phyloP scores from a whole-genome alignment of 2,113 vertebrate genomes.

The Protomyctophum bolini region DNA sequence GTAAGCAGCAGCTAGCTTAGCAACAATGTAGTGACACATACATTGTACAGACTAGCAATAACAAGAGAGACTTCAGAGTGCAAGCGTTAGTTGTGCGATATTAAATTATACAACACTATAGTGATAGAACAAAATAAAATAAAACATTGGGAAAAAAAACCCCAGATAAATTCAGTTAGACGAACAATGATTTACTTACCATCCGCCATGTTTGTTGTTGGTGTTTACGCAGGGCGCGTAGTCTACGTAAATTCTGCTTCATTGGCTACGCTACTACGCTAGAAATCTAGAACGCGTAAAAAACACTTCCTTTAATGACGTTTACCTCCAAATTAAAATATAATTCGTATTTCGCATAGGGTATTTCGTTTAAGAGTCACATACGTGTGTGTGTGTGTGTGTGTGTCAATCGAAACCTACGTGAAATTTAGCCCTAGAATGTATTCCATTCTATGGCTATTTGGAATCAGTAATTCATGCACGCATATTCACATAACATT shows the following conservation, averaged over 20 bases:
- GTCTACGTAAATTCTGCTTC: neutral
- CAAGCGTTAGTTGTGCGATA: neutral
- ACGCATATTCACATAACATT: no score
- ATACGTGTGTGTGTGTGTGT: no score
- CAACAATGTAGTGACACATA: neutral
- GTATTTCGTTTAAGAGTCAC: no score
- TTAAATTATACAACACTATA: neutral
- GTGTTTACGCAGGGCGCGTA: slow-evolving; percentile 40
- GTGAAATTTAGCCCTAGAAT: no score
- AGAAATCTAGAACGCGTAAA: no score
- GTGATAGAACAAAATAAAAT: neutral
- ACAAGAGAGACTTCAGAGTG: neutral
- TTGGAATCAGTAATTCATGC: no score
- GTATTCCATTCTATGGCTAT: no score
- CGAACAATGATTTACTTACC: slow-evolving; percentile 68
- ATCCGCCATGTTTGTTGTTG: slow-evolving; percentile 85
- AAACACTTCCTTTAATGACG: no score
- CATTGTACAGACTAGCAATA: neutral
- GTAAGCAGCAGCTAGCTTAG: neutral
- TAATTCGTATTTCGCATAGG: no score
- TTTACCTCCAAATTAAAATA: no score
- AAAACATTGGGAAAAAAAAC: neutral
- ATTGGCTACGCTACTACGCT: no score
- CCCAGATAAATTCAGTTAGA: neutral
- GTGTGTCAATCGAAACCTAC: no score